These are phyloP conservation scores for Paralichthys olivaceus DNA, from an alignment of 2,113 vertebrate species.

Conservation along the genomic window DNA sequence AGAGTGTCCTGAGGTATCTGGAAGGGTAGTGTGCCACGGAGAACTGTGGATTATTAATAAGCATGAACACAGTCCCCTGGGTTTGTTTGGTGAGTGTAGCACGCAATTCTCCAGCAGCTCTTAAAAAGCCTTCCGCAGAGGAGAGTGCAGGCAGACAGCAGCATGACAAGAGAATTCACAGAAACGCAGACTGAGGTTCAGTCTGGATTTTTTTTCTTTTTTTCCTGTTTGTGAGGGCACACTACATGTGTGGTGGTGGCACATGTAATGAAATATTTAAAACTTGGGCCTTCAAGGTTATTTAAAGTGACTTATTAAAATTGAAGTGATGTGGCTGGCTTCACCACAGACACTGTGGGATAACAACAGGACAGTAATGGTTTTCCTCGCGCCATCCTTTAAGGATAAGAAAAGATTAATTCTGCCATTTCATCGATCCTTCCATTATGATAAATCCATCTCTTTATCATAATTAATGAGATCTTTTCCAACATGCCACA, in stretches of 20 bases:
- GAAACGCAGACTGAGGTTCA: constrained; percentile 26
- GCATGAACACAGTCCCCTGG: constrained; percentile 33
- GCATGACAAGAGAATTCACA: constrained; percentile 32
- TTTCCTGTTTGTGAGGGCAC: background rate
- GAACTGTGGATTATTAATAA: constrained; percentile 71
- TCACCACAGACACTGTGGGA: constrained; percentile 23
- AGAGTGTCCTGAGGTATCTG: constrained; percentile 26
- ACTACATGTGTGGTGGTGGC: constrained; percentile 14
- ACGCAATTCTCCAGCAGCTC: constrained; percentile 37
- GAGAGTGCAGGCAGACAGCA: constrained; percentile 35
- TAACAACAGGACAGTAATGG: constrained; percentile 49
- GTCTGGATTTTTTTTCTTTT: background rate
- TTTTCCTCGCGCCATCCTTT: background rate
- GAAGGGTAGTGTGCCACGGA: constrained; percentile 41
- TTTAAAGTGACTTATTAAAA: constrained; percentile 53
- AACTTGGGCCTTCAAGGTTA: constrained; percentile 43
- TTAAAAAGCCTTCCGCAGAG: constrained; percentile 51
- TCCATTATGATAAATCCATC: too few relatives aligned
- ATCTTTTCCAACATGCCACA: constrained; percentile 42
- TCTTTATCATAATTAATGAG: constrained; percentile 59
- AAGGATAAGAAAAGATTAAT: constrained; percentile 28
- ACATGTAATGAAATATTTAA: constrained; percentile 69
- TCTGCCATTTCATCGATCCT: constrained; percentile 23
- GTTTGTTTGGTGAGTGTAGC: constrained; percentile 52
- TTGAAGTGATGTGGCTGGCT: constrained; percentile 31